Conservation (phyloP, 2,888 invertebrate genomes). For the Stenotaenia linearis region DNA sequence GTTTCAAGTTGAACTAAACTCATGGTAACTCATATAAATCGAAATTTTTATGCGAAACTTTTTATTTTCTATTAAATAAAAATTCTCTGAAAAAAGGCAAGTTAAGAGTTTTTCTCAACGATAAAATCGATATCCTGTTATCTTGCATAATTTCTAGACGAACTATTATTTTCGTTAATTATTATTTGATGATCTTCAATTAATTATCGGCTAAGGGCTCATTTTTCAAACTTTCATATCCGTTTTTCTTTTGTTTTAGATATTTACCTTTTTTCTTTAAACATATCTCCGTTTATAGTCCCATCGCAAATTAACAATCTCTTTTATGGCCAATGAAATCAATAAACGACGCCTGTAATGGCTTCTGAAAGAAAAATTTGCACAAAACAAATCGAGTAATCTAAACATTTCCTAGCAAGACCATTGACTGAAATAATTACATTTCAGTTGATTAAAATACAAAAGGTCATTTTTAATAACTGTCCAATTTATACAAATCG, state of each 20-base stretch:
- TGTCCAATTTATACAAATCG: not conserved
- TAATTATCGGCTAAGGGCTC: not conserved
- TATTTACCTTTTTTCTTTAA: not conserved
- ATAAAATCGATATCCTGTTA: not conserved
- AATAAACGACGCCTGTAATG: not conserved
- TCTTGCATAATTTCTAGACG: not conserved
- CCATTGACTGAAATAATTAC: too few relatives aligned
- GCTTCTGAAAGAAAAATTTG: slow-evolving; percentile 12
- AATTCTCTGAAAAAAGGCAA: not conserved
- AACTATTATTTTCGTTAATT: not conserved
- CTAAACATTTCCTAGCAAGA: not conserved
- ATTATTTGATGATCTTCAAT: not conserved
- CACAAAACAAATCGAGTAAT: not conserved
- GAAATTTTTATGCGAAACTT: not conserved
- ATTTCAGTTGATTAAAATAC: not conserved
- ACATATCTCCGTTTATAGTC: not conserved
- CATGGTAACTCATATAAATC: not conserved
- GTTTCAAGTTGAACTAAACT: not conserved
- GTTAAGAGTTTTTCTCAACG: not conserved
- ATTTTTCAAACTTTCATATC: not conserved
- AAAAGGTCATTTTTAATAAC: not conserved
- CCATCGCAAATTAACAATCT: slow-evolving; percentile 20
- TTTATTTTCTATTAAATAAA: not conserved
- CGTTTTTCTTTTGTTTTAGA: not conserved
- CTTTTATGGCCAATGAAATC: slow-evolving; percentile 16